Base-by-base conservation (phyloP, 2,113 vertebrate genomes). In the Neoarius graeffei region DNA sequence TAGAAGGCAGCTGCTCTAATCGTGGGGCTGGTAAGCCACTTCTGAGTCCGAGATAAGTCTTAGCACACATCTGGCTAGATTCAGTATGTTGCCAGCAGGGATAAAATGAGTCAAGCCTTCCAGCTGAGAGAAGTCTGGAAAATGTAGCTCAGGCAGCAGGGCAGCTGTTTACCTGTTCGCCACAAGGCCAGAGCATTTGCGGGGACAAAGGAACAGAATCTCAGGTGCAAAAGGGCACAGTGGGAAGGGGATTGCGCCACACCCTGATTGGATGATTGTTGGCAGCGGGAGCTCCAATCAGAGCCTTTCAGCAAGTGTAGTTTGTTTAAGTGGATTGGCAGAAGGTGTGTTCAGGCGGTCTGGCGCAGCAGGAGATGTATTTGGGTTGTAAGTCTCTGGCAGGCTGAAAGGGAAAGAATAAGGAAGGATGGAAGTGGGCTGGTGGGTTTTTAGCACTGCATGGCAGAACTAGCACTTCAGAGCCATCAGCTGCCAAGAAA, bases 271-370 rank as follows among this genome's bases (percentile, higher is more conserved):
- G 92, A 91, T 93, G 90, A 92, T 92, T 93, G 88, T 71, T 79
- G 91, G 90, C 91, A 92, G 91, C 89, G 76, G 92, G 92, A 89
- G 83, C 90, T 88, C 90, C 92, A 92, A 92, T 93, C 92, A 91
- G 83, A n/a, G 85, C 80, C 84, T 90, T 92, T 89, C 85, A 92
- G 86, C 1, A 60, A 85, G 89, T 81, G 87, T 54, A 81, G 89
- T 85, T 88, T 89, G 90, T 80, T 91, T 89, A 92, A 90, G 88
- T 90, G 85, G 91, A 90, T 88, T 91, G 90, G 86, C 90, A 90
- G 83, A 86, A 59, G 86, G 90, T 77, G 67, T 88, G 84, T 89
- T 90, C 84, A 87, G 87, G 73, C 84, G 60, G 85, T 86, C 84
- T 88, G 62, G 85, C 89, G 23, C 90, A 83, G 90, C 89, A 87